Evolutionary conservation across 2,888 invertebrate genomes (phyloP).

Genomic region (Stramonita haemastoma): DNA sequence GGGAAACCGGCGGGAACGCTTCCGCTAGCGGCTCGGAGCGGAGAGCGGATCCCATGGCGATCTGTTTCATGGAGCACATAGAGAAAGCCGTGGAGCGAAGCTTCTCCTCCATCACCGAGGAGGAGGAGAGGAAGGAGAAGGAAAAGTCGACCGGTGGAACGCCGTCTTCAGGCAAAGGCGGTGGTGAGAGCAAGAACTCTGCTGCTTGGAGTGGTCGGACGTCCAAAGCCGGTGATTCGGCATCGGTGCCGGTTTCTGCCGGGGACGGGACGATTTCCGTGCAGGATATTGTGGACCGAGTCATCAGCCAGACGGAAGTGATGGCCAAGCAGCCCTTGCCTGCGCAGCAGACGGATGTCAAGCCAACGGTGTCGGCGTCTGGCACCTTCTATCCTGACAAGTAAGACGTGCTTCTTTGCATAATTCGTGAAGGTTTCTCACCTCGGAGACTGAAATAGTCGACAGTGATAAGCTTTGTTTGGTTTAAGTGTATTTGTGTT

Average conservation of each 20-base stretch:
- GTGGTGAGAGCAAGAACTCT: neutral
- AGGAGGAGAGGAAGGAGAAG: slow-evolving; percentile 46
- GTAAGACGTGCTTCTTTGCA: neutral
- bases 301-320: slow-evolving; percentile 61
- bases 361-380: slow-evolving; percentile 49
- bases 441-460: too few species aligned
- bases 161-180: neutral
- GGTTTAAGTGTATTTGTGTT: too few species aligned
- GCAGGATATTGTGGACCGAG: slow-evolving; percentile 64
- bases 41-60: slow-evolving; percentile 51
- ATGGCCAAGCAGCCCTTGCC: slow-evolving; percentile 47
- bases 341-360: slow-evolving; percentile 15
- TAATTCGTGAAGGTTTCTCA: neutral
- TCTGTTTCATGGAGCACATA: slow-evolving; percentile 67
- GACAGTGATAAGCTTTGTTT: too few species aligned
- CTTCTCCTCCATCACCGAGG: slow-evolving; percentile 51
- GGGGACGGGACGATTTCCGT: slow-evolving; percentile 56
- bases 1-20: neutral
- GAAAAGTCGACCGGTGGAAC: neutral
- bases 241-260: neutral
- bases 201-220: neutral
- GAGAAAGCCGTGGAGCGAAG: slow-evolving; percentile 64
- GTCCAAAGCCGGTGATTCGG: neutral
- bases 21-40: slow-evolving; percentile 30
- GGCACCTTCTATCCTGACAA: slow-evolving; percentile 40